Conservation (phyloP, 2,797 vertebrate species). For the Liasis olivaceus region DNA sequence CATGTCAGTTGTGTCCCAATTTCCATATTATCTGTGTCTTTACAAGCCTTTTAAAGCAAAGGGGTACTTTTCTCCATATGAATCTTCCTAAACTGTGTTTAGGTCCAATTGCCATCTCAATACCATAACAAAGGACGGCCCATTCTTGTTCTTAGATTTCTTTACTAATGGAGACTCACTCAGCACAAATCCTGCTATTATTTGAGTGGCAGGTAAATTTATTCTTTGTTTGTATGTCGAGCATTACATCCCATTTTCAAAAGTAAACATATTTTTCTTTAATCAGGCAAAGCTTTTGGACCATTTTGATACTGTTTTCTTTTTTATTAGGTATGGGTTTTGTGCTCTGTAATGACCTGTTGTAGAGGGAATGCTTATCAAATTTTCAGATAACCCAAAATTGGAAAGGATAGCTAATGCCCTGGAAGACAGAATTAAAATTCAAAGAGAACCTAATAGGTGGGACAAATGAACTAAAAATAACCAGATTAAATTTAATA, state of each 20-base stretch:
- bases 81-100: neutral
- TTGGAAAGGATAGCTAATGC: neutral
- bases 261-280: neutral
- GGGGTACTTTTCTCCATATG: neutral
- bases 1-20: neutral
- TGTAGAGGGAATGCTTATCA: neutral
- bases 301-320: neutral
- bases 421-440: neutral
- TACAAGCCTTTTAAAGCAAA: neutral
- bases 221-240: neutral
- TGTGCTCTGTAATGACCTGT: neutral
- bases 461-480: neutral
- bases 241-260: neutral
- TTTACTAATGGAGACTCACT: neutral
- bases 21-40: neutral
- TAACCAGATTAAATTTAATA: neutral
- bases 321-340: neutral
- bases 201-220: neutral
- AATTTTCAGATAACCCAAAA: neutral
- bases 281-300: neutral
- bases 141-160: neutral
- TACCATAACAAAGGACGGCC: neutral
- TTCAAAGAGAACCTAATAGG: neutral
- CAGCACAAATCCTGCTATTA: neutral
- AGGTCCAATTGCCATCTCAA: neutral